Base-by-base conservation (phyloP, 1,140 invertebrate genomes). In the Tribolium castaneum region DNA sequence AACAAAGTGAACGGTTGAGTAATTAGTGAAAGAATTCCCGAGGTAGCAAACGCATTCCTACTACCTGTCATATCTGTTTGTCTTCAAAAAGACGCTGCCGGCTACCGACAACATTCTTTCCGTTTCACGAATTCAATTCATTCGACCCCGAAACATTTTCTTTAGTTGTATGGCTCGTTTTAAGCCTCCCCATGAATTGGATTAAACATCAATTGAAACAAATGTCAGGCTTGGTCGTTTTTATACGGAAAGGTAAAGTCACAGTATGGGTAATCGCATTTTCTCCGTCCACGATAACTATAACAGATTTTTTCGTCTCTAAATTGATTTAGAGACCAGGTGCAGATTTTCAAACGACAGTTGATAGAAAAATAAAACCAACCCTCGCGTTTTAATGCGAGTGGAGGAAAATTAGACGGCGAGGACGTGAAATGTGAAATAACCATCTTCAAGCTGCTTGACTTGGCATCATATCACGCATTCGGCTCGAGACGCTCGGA, bases 21-120 rank as follows among this genome's bases (percentile, higher is more conserved):
- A 73, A 73, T 73, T 73, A 73, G 71, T 73, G 52, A 52, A 52
- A 35, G 71, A 73, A 73, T 73, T 73, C 71, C 71, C 34, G 71
- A 54, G 49, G 71, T 35, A 73, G 52, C 71, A 73, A 73, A 73
- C 25, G 52, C 71, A 52, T 73, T 72, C 50, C 50, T 50, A 25
- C 45, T 73, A 73, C 49, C 71, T 73, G 71, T 73, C 71, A 73
- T 73, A 73, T 73, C 71, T 73, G 49, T 73, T 22, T 54, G 71
- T 30, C 22, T 54, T 73, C 12, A 51, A 16, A 72, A 16, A 73
- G 49, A 73, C 45, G 45, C 14, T 52, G 19, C 71, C 45, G 52
- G 49, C 71, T 73, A 73, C 71, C 71, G 71, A 73, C 59, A 66
- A 66, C 59, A 66, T 66, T 66, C 59, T 66, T 66, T 66, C 30